Percentiles rank a stretch among this genome's conserved stretches.
Evolutionary conservation across 2,113 vertebrate species (phyloP).

Genomic region (Sinosuthora webbiana): DNA sequence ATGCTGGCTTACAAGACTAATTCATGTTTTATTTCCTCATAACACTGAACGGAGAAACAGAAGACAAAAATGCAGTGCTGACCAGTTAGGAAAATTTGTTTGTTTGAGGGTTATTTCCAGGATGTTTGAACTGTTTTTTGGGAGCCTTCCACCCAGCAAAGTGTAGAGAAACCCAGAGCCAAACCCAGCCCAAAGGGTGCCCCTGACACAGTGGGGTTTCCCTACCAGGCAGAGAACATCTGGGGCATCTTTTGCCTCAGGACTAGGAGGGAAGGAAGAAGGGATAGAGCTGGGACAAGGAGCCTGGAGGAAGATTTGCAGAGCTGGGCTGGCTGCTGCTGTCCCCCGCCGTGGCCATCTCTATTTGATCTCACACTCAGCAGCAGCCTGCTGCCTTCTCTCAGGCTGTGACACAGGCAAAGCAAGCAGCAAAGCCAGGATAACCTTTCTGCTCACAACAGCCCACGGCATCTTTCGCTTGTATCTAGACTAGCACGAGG

Average conservation of each 20-base stretch:
- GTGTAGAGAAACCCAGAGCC: background rate
- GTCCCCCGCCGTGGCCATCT: background rate
- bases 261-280: background rate
- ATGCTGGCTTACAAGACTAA: background rate
- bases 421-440: slow-evolving; percentile 9
- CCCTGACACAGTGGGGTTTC: background rate
- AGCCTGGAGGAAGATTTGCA: background rate
- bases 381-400: slow-evolving; percentile 29
- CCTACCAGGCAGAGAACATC: background rate
- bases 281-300: background rate
- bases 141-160: background rate
- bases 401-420: background rate
- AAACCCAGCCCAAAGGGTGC: background rate
- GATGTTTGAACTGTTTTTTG: background rate
- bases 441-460: slow-evolving; percentile 17
- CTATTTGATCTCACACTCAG: background rate
- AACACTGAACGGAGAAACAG: background rate
- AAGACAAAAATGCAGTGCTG: background rate
- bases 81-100: background rate
- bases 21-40: background rate
- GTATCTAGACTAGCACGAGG: background rate
- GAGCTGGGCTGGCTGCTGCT: background rate
- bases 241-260: background rate
- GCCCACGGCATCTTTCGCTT: background rate
- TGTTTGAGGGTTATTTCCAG: background rate